Evolutionary conservation across 2,888 invertebrate species (phyloP).

Genomic region (Harpagoxenus sublaevis): DNA sequence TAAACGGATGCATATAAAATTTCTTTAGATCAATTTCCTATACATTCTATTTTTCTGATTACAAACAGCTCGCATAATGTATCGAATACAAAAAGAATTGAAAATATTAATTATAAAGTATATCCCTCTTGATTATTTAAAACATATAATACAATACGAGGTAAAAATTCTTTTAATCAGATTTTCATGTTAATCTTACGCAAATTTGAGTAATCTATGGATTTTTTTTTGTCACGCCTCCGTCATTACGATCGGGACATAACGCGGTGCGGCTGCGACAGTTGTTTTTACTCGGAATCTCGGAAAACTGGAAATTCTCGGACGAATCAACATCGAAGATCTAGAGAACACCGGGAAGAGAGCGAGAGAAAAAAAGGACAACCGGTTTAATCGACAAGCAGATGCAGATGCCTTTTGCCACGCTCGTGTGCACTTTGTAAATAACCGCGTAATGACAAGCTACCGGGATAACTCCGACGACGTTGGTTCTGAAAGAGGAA

Average conservation of each 20-base stretch:
- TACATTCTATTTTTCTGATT: background rate
- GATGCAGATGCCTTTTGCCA: conserved; percentile 61
- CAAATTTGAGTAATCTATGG: background rate
- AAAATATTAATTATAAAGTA: background rate
- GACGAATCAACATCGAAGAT: conserved; percentile 20
- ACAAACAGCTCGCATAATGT: background rate
- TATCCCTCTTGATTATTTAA: background rate
- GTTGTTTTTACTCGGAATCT: conserved; percentile 46
- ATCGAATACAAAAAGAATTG: background rate
- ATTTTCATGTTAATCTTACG: background rate
- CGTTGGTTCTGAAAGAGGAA: conserved; percentile 38
- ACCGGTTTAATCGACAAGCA: conserved; percentile 67
- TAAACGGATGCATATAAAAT: background rate
- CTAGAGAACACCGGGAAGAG: conserved; percentile 33
- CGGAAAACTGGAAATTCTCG: conserved; percentile 49
- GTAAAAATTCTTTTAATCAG: background rate
- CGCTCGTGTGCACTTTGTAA: conserved; percentile 60
- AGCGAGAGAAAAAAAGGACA: conserved; percentile 39
- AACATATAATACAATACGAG: background rate
- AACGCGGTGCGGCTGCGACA: conserved; percentile 12
- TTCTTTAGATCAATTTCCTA: background rate
- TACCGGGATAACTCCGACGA: conserved; percentile 53
- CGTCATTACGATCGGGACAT: conserved; percentile 36
- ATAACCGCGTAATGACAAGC: conserved; percentile 67
- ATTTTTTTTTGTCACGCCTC: conserved; percentile 48